phyloP scores from a whole-genome alignment of 2,113 vertebrate species.

The Castor canadensis region DNA sequence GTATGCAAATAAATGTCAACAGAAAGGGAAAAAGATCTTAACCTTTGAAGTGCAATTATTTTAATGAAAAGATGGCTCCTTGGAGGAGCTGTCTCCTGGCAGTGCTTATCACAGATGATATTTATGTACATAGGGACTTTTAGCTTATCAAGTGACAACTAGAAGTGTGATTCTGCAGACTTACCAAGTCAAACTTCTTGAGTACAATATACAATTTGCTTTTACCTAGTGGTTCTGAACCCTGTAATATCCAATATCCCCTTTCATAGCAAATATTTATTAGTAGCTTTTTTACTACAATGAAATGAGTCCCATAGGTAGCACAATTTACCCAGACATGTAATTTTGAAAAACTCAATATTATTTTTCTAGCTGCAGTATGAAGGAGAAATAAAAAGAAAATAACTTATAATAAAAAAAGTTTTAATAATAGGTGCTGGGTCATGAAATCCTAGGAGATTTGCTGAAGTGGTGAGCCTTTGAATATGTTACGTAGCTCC shows the following conservation, averaged over 20 bases:
- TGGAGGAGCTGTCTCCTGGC: not conserved
- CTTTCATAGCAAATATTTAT: not conserved
- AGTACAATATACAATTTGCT: not conserved
- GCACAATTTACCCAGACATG: not conserved
- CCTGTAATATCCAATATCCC: not conserved
- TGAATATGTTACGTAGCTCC: rapidly evolving
- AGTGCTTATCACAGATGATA: not conserved
- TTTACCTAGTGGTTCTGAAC: not conserved
- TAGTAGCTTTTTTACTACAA: not conserved
- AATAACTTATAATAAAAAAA: not conserved
- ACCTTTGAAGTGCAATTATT: not conserved
- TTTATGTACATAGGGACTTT: not conserved
- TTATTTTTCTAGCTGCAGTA: not conserved
- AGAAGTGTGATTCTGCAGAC: not conserved
- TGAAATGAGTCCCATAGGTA: not conserved
- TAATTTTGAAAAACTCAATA: not conserved
- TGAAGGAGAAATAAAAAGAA: not conserved
- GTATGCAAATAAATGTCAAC: not conserved
- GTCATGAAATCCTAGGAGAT: not conserved
- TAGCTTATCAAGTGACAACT: not conserved
- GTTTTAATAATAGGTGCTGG: not conserved
- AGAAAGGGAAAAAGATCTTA: not conserved
- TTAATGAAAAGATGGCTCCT: not conserved
- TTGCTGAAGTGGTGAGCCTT: not conserved
- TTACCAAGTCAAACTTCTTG: not conserved